Evolutionary conservation across 2,113 vertebrate species (phyloP).

Genomic region (Ailurus styani): DNA sequence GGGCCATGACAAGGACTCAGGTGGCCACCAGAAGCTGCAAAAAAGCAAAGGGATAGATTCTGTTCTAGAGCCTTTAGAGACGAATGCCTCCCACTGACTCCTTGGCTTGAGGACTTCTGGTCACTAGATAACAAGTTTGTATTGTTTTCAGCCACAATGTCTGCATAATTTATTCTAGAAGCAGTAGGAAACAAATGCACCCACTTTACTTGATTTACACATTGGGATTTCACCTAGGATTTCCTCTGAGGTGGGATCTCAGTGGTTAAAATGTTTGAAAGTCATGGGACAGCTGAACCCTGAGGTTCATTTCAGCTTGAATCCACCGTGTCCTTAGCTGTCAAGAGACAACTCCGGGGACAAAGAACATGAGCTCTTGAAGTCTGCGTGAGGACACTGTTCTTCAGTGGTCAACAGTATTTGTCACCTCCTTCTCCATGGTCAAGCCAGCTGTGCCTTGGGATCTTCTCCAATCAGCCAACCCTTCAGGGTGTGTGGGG

Average conservation of each 20-base stretch:
- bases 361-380: background rate
- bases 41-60: background rate
- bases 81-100: background rate
- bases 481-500: background rate
- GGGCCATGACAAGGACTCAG: background rate
- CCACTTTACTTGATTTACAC: background rate
- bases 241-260: background rate
- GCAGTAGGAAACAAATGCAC: background rate
- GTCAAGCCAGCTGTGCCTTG: background rate
- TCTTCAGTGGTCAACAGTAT: background rate
- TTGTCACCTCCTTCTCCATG: background rate
- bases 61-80: background rate
- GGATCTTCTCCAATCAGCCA: background rate
- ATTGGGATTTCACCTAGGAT: background rate
- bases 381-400: fast-evolving
- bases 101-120: background rate
- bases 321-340: background rate
- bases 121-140: background rate
- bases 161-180: background rate
- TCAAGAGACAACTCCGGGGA: background rate
- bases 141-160: background rate
- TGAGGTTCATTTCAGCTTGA: background rate
- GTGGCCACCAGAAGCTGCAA: background rate
- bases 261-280: background rate
- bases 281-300: too few species aligned